A percentile compares a stretch with the other conserved stretches of the same genome.
phyloP scores from a whole-genome alignment of 2,888 invertebrate species.

The Mystacides longicornis region DNA sequence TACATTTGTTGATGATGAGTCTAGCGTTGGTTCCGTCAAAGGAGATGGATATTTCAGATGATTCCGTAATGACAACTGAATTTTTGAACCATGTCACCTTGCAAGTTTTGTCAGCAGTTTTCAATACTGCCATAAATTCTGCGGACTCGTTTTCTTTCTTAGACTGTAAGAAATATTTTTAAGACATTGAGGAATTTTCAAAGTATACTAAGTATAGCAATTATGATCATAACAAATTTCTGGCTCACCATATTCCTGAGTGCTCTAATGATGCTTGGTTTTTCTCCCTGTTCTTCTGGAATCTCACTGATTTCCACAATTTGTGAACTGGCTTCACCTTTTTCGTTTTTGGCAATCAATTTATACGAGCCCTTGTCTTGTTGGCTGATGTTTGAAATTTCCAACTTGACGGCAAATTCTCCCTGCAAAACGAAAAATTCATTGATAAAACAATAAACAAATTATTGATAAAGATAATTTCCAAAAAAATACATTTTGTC shows the following conservation, averaged over 20 bases:
- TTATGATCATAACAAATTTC: no score
- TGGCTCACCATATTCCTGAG: conserved; percentile 68
- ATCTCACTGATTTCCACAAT: conserved; percentile 80
- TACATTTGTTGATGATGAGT: conserved; percentile 68
- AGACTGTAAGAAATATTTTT: conserved; percentile 37
- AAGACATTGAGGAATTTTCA: no score
- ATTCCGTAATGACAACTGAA: conserved; percentile 65
- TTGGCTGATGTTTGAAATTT: conserved; percentile 76
- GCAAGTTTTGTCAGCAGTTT: conserved; percentile 69
- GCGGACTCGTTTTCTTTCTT: conserved; percentile 58
- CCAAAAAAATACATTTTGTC: neutral
- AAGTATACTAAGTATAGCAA: no score
- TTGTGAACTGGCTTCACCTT: conserved; percentile 87
- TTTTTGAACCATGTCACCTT: conserved; percentile 84
- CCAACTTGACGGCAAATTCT: conserved; percentile 83
- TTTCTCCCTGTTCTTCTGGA: conserved; percentile 69
- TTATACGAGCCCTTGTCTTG: conserved; percentile 85
- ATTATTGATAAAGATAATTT: neutral
- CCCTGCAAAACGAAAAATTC: conserved; percentile 47
- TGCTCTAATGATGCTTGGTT: conserved; percentile 72
- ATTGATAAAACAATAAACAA: neutral
- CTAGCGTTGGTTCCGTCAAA: conserved; percentile 80
- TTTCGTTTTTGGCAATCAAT: conserved; percentile 84
- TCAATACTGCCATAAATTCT: conserved; percentile 69
- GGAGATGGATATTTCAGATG: conserved; percentile 67